Base-by-base conservation (phyloP, 2,797 vertebrate genomes). In the Spinibarbus caldwelli region DNA sequence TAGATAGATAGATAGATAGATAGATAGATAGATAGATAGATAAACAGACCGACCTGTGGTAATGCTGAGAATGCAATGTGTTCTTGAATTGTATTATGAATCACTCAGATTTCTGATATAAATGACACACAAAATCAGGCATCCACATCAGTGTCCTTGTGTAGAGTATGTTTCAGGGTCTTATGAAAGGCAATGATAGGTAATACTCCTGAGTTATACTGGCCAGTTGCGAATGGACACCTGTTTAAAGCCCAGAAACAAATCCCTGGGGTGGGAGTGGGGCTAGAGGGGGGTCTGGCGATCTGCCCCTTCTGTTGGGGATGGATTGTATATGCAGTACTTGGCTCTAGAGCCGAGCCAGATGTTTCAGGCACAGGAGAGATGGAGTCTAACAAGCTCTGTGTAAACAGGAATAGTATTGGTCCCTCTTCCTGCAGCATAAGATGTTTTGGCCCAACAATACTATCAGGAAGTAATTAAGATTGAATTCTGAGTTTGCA, bases 311-410 rank as follows among this genome's bases (percentile, higher is more conserved):
- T 64, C 43, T 64, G 17, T 10, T 36, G 72, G 67, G 83, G 21
- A 85, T 5, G 31, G 23, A 82, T 78, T 43, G 38, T 72, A 67
- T 57, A 38, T 49, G 88, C 85, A 34, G 29, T 90, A 86, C 82
- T 82, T 88, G 87, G 90, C 87, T 90, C 86, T 85, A 91, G 88
- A 89, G 83, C 85, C 59, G 78, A 92, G 90, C 89, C 93, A 94
- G 91, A 86, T 92, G 91, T 91, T 92, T 80, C 86, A 88, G 86
- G 88, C 89, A 86, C 89, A 70, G 9, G 88, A 93, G 92, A 88
- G 86, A 57, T n/a, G 72, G 66, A 89, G 86, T 90, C 87, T 91
- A 92, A 92, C 90, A 92, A 90, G 87, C 84, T 89, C 88, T 91
- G 89, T 92, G 92, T 93, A 90, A 87, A 90, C 88, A 89, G 78